Percentiles rank a stretch among this genome's conserved stretches.
These are phyloP conservation scores for Macroglossus sobrinus DNA, from an alignment of 2,113 vertebrate species.

Conservation along the genomic window DNA sequence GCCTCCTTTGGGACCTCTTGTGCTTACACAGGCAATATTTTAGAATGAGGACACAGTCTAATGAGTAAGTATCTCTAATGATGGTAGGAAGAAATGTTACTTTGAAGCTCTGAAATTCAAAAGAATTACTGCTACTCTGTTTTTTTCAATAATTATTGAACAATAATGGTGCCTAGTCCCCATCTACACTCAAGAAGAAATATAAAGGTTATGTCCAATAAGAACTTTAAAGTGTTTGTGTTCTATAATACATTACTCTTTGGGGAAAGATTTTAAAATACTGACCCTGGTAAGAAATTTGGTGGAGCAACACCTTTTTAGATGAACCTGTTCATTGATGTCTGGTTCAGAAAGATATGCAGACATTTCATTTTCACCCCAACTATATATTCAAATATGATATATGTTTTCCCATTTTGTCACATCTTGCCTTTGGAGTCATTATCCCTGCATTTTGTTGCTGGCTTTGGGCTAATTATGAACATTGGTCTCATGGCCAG, in stretches of 20 bases:
- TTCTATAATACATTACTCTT: not conserved
- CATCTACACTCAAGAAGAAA: not conserved
- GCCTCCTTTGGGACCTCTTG: conserved; percentile 38
- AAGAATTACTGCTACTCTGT: conserved; percentile 46
- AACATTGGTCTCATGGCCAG: not conserved
- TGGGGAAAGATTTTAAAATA: conserved; percentile 24
- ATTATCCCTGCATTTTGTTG: not conserved
- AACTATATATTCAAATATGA: not conserved
- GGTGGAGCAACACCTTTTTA: not conserved
- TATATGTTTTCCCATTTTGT: not conserved
- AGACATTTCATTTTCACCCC: not conserved
- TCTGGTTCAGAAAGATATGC: not conserved
- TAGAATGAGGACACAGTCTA: conserved; percentile 24
- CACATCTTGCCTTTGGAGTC: not conserved
- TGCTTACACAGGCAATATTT: conserved; percentile 42
- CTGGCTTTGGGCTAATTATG: not conserved
- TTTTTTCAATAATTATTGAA: conserved; percentile 50
- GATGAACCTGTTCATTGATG: not conserved
- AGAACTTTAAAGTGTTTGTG: conserved; percentile 18
- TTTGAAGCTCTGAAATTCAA: conserved; percentile 54
- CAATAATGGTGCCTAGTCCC: conserved; percentile 6
- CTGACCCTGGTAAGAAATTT: not conserved
- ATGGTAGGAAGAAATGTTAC: conserved; percentile 31
- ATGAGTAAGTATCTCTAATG: conserved; percentile 50
- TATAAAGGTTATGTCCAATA: not conserved